phyloP scores from a whole-genome alignment of 2,888 invertebrate species.

The Callosobruchus maculatus region DNA sequence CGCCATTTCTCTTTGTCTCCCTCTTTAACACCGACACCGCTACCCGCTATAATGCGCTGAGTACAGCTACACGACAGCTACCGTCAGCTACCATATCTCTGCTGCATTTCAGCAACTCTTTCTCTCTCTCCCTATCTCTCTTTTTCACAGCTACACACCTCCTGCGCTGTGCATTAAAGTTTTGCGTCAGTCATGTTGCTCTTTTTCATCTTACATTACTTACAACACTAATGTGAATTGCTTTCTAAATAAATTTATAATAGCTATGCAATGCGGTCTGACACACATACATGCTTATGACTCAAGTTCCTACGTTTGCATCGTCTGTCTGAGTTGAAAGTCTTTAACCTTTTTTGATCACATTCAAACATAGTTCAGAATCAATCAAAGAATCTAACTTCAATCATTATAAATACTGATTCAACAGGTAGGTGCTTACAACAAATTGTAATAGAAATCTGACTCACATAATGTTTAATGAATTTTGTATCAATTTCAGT shows the following conservation, averaged over 20 bases:
- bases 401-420: no score
- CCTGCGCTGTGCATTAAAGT: not conserved
- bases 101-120: not conserved
- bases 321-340: not conserved
- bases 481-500: no score
- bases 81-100: not conserved
- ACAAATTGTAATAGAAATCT: no score
- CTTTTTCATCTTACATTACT: not conserved
- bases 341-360: no score
- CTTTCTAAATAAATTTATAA: not conserved
- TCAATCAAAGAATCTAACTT: no score
- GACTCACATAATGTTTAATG: no score
- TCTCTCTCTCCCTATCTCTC: not conserved
- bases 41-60: not conserved
- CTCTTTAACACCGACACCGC: not conserved
- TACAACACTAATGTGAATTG: not conserved
- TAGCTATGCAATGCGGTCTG: not conserved
- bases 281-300: not conserved
- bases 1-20: not conserved
- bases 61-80: not conserved
- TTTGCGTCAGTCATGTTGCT: not conserved
- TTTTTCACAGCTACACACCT: not conserved
- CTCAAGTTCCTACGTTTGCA: not conserved
- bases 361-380: no score
- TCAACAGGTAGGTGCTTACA: no score